Evolutionary conservation across 2,888 invertebrate genomes (phyloP).

Genomic region (Rhodophaea formosa): DNA sequence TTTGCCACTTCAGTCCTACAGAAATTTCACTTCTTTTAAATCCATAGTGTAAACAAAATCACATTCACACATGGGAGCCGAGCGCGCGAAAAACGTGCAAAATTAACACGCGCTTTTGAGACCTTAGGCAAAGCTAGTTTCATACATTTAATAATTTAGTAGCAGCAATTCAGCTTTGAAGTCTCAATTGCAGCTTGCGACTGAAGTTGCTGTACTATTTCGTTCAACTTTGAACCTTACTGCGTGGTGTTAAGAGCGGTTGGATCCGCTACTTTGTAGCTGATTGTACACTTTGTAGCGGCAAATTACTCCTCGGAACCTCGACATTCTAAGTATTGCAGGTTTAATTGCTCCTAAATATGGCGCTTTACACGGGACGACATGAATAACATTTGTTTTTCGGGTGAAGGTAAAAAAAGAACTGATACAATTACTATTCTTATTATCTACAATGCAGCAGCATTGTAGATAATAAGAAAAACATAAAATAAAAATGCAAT

Average conservation of each 20-base stretch:
- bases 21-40: not conserved
- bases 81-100: conserved; percentile 3
- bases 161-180: conserved; percentile 34
- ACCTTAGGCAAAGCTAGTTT: conserved; percentile 35
- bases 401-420: too few relatives aligned
- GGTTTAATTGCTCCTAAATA: conserved; percentile 10
- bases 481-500: too few relatives aligned
- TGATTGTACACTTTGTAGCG: not conserved
- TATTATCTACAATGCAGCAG: too few relatives aligned
- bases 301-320: not conserved
- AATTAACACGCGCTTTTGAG: conserved; percentile 5
- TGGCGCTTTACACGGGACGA: conserved; percentile 10
- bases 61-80: conserved; percentile 1
- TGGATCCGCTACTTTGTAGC: not conserved
- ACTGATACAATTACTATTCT: too few relatives aligned
- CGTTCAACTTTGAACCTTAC: not conserved
- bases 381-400: too few relatives aligned
- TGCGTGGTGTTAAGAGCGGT: not conserved
- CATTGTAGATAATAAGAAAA: too few relatives aligned
- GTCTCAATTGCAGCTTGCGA: conserved; percentile 7
- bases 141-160: conserved; percentile 37
- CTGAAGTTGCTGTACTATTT: not conserved
- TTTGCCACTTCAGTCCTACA: not conserved
- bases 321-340: conserved; percentile 4
- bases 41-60: not conserved